phyloP scores from a whole-genome alignment of 2,797 vertebrate species.

The Ceryle rudis region DNA sequence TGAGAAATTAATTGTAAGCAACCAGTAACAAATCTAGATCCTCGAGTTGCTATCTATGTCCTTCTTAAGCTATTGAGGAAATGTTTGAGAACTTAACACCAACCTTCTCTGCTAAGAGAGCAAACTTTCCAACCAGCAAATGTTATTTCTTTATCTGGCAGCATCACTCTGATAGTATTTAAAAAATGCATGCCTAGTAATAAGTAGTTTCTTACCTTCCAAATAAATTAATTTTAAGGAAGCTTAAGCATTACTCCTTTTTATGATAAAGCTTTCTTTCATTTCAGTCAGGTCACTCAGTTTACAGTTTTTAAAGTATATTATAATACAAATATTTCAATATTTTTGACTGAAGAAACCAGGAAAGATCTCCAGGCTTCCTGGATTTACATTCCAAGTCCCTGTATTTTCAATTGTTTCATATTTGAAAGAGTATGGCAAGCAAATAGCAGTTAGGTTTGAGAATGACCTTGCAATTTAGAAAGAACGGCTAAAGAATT shows the following conservation, averaged over 20 bases:
- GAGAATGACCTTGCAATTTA: not conserved
- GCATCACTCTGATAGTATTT: not conserved
- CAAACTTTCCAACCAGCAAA: not conserved
- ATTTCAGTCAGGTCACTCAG: not conserved
- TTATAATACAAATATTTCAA: not conserved
- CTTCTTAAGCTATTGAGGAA: not conserved
- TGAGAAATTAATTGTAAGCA: not conserved
- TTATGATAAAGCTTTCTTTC: not conserved
- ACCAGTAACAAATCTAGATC: not conserved
- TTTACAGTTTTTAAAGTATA: not conserved
- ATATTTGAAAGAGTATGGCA: not conserved
- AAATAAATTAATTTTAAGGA: not conserved
- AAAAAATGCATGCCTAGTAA: not conserved
- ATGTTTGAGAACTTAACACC: not conserved
- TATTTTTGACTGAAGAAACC: not conserved
- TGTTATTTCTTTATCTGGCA: not conserved
- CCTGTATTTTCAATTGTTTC: not conserved
- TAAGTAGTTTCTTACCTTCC: not conserved
- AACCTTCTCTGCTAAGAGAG: not conserved
- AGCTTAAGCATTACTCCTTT: not conserved
- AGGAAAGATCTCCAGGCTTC: not conserved
- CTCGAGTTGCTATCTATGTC: not conserved
- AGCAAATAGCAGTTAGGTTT: not conserved
- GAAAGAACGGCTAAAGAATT: not conserved
- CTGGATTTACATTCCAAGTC: not conserved